Evolutionary conservation across 2,113 vertebrate genomes (phyloP), one percentile per base, ranked within the genome.

Genomic region (Promerops cafer): DNA sequence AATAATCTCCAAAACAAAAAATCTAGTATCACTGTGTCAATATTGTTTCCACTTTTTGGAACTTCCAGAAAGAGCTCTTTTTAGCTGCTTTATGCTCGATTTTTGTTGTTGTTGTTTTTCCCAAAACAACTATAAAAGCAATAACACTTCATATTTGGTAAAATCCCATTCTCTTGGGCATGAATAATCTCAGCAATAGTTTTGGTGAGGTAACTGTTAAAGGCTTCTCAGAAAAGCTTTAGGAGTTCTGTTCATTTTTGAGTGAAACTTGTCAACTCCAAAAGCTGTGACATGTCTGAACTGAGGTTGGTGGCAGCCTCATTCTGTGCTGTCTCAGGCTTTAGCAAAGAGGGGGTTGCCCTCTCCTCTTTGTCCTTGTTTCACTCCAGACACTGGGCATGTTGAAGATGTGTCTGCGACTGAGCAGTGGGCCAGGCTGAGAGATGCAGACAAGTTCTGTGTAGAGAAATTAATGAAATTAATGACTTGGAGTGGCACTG

Each of bases 401-500:
- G 21, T 16, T 13, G 31, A 17, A 50, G 91, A 6, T 72, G 60
- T 31, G 60, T 4, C 26, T 23, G 50, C 64, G 88, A 21, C 80
- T 27, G 39, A 17, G 35, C 26, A 18, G 16, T 1, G 33, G 21
- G 14, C n/a, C 42, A 20, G 78, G 54, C 31, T 56, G 78, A 49
- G 69, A n/a, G 40, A 31, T 33, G n/a, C 56, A 39, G 47, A 3
- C 11, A 6, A 10, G 28, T 17, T 53, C 50, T 69, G 57, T 1
- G 0, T 2, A 2, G 42, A 35, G 57, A 30, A 77, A 12, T n/a
- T 33, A n/a, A n/a, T n/a, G n/a, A n/a, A n/a, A n/a, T n/a, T n/a
- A n/a, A 0, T 27, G 24, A 1, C 27, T 31, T 7, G 1, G 28
- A 35, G 79, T 42, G 47, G 33, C 19, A 11, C 54, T 37, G 65